A percentile compares a stretch with the other conserved stretches of the same genome.
Conservation (phyloP, 2,113 vertebrate genomes). For the Microcebus jonahi region DNA sequence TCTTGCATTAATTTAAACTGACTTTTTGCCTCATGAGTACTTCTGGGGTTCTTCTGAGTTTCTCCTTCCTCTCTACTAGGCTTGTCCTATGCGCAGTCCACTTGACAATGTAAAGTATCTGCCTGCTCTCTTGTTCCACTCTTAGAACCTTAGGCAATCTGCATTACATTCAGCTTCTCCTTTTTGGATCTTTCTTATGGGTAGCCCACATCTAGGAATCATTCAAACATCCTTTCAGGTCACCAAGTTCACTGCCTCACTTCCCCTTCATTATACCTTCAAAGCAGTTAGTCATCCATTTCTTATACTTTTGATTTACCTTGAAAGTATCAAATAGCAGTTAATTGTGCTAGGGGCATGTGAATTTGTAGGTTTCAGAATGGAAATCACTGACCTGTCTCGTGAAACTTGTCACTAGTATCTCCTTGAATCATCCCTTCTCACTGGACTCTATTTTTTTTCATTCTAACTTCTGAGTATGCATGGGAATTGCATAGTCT, state of each 20-base stretch:
- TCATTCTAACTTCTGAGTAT: not conserved
- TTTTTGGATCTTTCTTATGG: not conserved
- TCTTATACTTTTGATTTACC: not conserved
- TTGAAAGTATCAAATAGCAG: not conserved
- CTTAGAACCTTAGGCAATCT: not conserved
- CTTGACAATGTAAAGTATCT: not conserved
- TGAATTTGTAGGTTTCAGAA: not conserved
- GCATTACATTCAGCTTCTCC: not conserved
- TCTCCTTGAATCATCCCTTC: not conserved
- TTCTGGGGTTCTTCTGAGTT: not conserved
- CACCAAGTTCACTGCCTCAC: not conserved
- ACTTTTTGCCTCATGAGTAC: not conserved
- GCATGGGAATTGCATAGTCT: not conserved
- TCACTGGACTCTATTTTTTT: not conserved
- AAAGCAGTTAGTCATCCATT: not conserved
- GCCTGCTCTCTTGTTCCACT: not conserved
- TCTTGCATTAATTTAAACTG: not conserved
- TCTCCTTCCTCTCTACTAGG: not conserved
- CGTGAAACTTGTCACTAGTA: not conserved
- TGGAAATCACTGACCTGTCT: not conserved
- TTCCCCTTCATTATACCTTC: not conserved
- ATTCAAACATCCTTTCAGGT: not conserved
- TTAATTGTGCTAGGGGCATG: not conserved
- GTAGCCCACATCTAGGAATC: not conserved
- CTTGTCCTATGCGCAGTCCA: not conserved